These are phyloP conservation scores for Tinea pellionella DNA, from an alignment of 2,888 invertebrate species.

Conservation along the genomic window DNA sequence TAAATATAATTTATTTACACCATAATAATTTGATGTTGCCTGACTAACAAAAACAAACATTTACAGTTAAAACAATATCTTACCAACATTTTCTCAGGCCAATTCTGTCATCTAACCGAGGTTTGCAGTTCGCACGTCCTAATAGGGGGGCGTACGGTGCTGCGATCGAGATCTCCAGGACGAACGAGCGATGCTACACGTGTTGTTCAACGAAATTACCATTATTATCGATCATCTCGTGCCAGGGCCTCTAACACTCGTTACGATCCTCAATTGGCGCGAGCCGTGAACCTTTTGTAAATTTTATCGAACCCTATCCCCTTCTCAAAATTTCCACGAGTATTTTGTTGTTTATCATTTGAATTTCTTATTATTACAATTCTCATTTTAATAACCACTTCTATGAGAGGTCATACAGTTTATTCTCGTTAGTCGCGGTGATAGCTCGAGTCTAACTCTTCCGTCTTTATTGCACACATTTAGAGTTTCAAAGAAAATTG, in stretches of 20 bases:
- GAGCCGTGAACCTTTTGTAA: conserved; percentile 31
- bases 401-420: conserved; percentile 5
- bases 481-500: conserved; percentile 47
- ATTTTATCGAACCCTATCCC: conserved; percentile 39
- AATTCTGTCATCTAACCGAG: conserved; percentile 40
- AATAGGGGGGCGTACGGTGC: conserved; percentile 42
- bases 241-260: conserved; percentile 35
- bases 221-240: conserved; percentile 69
- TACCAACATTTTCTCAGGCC: conserved; percentile 19
- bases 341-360: neutral
- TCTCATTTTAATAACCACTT: conserved; percentile 30
- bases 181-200: conserved; percentile 58
- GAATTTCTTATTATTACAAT: conserved; percentile 20
- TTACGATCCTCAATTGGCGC: conserved; percentile 62
- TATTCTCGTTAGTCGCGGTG: neutral
- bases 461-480: conserved; percentile 30
- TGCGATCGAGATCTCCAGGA: conserved; percentile 46
- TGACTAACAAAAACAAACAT: neutral
- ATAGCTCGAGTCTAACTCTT: neutral
- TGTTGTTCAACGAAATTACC: conserved; percentile 60
- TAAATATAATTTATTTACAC: neutral
- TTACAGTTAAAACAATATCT: neutral
- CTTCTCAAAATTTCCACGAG: neutral
- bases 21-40: neutral
- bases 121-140: conserved; percentile 45